Base-by-base conservation (phyloP, 2,888 invertebrate genomes). In the Limenitis camilla region DNA sequence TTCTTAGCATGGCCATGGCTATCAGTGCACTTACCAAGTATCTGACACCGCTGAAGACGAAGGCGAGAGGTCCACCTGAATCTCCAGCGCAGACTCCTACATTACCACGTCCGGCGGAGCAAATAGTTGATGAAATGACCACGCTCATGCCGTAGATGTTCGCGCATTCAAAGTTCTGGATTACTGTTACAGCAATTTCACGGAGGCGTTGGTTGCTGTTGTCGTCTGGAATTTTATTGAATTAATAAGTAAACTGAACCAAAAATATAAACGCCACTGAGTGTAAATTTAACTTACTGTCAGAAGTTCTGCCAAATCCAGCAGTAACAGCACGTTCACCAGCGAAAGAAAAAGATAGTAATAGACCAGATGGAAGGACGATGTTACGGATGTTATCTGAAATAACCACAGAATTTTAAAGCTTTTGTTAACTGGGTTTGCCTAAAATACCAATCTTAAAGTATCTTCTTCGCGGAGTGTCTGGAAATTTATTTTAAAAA, bases 101-200 rank as follows among this genome's bases (percentile, higher is more conserved):
- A 2, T 47, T 71, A 32, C 62, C 61, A 6, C 65, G 60, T 40
- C 71, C 72, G 63, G 72, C 65, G 59, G 73, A 68, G 74, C 81
- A 71, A 64, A 81, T 52, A 11, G 74, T 74, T 47, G 71, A 69
- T 3, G 43, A 45, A n/a, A 67, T 41, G 5, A 60, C 51, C 36
- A 72, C 49, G 47, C 43, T 5, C 45, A 50, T 3, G 28, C 76
- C 76, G 63, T 63, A 81, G 38, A 64, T 47, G 41, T 59, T 61
- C 19, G 44, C 58, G 63, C 80, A 81, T 39, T 55, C 69, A 4
- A 64, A 59, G 68, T 79, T 81, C 43, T 67, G 62, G 64, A 81
- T 73, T 56, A 81, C 76, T 41, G 65, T 68, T 59, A 88, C 76
- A 46, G 71, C 71, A 46, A 86, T 83, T 46, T 79, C 86, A 60